Conservation (phyloP, 2,113 vertebrate species). For the Centrocercus urophasianus region DNA sequence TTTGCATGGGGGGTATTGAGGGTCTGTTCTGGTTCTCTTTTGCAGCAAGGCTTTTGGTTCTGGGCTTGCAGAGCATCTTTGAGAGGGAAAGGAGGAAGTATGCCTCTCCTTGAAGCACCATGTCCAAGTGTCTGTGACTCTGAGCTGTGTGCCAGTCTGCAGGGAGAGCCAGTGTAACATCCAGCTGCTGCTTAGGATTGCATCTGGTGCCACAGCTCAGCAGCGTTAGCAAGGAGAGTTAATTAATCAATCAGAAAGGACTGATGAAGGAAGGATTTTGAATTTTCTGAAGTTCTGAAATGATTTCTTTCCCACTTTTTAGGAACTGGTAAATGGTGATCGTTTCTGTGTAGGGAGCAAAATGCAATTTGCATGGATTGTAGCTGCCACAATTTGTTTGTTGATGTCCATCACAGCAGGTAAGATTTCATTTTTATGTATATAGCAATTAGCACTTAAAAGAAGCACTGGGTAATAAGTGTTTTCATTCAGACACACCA, state of each 20-base stretch:
- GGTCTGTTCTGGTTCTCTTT: background rate
- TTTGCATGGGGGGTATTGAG: background rate
- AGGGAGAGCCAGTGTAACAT: background rate
- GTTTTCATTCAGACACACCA: too few species aligned
- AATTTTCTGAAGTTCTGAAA: background rate
- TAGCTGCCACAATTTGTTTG: background rate
- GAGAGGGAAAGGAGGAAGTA: background rate
- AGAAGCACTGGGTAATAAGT: background rate
- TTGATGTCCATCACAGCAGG: background rate
- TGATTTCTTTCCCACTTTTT: accelerated
- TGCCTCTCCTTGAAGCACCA: background rate
- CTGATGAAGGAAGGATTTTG: accelerated
- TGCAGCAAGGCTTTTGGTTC: background rate
- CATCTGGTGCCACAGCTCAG: accelerated
- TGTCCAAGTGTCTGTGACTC: background rate
- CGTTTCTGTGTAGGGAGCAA: background rate
- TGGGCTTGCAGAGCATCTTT: background rate
- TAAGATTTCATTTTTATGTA: background rate
- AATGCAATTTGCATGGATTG: background rate
- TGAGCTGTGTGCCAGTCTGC: accelerated
- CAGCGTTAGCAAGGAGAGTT: accelerated
- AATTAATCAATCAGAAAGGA: accelerated
- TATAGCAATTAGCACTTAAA: background rate
- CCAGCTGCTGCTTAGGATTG: accelerated
- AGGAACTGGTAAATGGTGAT: background rate